Percentiles rank a stretch among this genome's conserved stretches.
Conservation (phyloP, 1,140 invertebrate genomes). For the Colletes latitarsis region DNA sequence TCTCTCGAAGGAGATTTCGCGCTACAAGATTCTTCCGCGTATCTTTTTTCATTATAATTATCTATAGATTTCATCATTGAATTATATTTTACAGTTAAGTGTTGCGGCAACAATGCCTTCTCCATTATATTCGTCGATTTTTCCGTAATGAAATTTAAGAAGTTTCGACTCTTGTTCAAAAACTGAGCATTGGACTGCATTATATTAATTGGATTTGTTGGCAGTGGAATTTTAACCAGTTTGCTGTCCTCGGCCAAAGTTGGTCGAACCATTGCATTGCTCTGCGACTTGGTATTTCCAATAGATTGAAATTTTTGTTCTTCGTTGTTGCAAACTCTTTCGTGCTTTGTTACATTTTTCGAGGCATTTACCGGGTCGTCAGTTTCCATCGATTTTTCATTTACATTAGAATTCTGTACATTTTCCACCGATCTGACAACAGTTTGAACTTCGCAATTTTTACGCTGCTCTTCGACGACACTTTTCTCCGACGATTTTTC, state of each 20-base stretch:
- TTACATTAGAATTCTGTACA: not conserved
- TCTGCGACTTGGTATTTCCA: not conserved
- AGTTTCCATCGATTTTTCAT: not conserved
- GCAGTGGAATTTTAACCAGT: conserved; percentile 75
- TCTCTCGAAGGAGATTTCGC: conserved; percentile 14
- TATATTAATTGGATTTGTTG: conserved; percentile 73
- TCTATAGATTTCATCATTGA: conserved; percentile 54
- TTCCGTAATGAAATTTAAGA: conserved; percentile 78
- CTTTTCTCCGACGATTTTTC: not conserved
- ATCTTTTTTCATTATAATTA: not conserved
- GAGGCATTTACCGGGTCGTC: not conserved
- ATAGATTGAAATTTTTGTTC: not conserved
- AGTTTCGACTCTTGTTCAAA: conserved; percentile 76
- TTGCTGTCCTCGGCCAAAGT: conserved; percentile 70
- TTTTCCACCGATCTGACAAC: not conserved
- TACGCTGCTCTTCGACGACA: not conserved
- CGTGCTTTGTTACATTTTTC: not conserved
- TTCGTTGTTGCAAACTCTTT: not conserved
- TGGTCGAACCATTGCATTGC: conserved; percentile 31
- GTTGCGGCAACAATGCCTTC: conserved; percentile 74
- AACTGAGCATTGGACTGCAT: conserved; percentile 76
- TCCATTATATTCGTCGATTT: conserved; percentile 80
- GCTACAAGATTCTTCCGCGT: conserved; percentile 12
- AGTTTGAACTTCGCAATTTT: not conserved
- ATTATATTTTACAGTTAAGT: conserved; percentile 66